Conservation (phyloP, 2,113 vertebrate genomes). For the Microtus pennsylvanicus region DNA sequence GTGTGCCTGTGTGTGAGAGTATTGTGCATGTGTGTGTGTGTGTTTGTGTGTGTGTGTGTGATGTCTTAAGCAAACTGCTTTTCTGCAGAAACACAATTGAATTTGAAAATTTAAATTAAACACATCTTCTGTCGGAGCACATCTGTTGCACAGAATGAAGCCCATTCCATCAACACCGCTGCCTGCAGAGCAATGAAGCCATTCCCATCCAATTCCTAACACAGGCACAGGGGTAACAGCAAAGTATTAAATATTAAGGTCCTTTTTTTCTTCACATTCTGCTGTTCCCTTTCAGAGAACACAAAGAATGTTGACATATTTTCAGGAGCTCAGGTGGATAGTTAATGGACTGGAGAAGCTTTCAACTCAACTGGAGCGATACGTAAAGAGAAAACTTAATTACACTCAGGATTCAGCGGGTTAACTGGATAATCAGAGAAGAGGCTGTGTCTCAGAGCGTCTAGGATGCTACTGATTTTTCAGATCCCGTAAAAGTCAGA, state of each 20-base stretch:
- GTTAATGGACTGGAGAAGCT: slow-evolving; percentile 73
- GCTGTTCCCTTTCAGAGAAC: slow-evolving; percentile 62
- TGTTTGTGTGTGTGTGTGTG: not conserved
- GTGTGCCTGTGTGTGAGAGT: not conserved
- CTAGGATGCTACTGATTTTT: slow-evolving; percentile 53
- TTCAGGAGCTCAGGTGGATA: slow-evolving; percentile 61
- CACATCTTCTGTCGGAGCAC: slow-evolving; percentile 51
- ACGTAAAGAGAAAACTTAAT: slow-evolving; percentile 73
- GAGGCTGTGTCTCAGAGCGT: not conserved
- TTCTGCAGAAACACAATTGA: slow-evolving; percentile 71
- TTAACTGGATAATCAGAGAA: slow-evolving; percentile 52
- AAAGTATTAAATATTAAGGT: slow-evolving; percentile 68
- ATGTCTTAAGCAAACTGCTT: slow-evolving; percentile 74
- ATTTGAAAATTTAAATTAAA: slow-evolving; percentile 65
- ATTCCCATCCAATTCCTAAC: slow-evolving; percentile 51
- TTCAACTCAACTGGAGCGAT: slow-evolving; percentile 55
- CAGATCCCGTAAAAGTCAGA: slow-evolving; percentile 15
- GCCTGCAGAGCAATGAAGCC: slow-evolving; percentile 70
- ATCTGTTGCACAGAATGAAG: slow-evolving; percentile 72
- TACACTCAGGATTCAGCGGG: slow-evolving; percentile 56
- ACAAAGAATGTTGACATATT: slow-evolving; percentile 64
- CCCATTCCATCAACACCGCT: slow-evolving; percentile 24
- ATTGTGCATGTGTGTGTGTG: not conserved
- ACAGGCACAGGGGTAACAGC: slow-evolving; percentile 65
- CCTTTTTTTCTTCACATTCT: slow-evolving; percentile 6